Evolutionary conservation across 35 echinoderm and acorn worm genomes (phyloP).

Genomic region (Patiria miniata): DNA sequence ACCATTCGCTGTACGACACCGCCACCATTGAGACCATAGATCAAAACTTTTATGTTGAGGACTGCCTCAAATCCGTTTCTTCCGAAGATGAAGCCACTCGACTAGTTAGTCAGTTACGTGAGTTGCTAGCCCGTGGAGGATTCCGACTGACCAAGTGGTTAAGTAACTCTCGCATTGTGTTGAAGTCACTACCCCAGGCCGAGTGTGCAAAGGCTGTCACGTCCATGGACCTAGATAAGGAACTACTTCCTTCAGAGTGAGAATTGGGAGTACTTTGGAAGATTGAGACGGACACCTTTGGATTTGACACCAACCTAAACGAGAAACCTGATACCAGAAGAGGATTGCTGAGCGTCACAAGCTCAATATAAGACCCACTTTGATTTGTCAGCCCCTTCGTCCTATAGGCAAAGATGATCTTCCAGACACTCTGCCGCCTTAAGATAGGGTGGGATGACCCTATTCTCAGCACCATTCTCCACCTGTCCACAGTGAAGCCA

Average conservation of each 20-base stretch:
- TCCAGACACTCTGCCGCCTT: slow-evolving; percentile 53
- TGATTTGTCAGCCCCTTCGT: slow-evolving; percentile 42
- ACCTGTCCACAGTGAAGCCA: slow-evolving; percentile 34
- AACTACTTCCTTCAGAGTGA: slow-evolving; percentile 31
- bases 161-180: too few relatives aligned
- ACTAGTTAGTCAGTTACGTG: slow-evolving; percentile 37
- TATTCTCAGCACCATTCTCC: background rate
- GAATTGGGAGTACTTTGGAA: slow-evolving; percentile 45
- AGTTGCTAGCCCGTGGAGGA: too few relatives aligned
- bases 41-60: too few relatives aligned
- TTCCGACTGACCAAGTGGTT: too few relatives aligned
- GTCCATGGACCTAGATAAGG: slow-evolving; percentile 45
- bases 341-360: slow-evolving; percentile 45
- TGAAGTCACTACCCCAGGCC: too few relatives aligned
- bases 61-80: too few relatives aligned
- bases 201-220: too few relatives aligned
- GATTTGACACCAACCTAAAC: slow-evolving; percentile 42
- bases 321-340: slow-evolving; percentile 60
- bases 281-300: too few relatives aligned
- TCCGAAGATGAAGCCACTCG: slow-evolving; percentile 32
- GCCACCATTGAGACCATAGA: too few relatives aligned
- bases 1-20: too few relatives aligned
- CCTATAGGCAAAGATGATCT: slow-evolving; percentile 49
- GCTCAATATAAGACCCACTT: slow-evolving; percentile 62
- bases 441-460: slow-evolving; percentile 62